A percentile compares a stretch with the other conserved stretches of the same genome.
These are phyloP conservation scores for Pollenia amentaria DNA, from an alignment of 2,888 invertebrate species.

Conservation along the genomic window DNA sequence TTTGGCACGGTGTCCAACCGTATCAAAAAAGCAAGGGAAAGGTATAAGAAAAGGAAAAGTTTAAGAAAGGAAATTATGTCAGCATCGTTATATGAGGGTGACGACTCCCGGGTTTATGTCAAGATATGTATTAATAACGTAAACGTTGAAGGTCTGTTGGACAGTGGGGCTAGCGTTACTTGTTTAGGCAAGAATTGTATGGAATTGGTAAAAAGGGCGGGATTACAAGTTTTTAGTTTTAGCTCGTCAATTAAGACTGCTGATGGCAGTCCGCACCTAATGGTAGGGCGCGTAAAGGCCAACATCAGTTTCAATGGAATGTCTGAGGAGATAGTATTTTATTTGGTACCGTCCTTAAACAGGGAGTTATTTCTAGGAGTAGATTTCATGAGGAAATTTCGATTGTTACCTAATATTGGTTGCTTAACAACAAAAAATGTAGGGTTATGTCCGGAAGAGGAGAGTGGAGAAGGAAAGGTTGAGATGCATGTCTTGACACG, in stretches of 20 bases:
- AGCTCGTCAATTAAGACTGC: conserved; percentile 9
- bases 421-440: neutral
- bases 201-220: neutral
- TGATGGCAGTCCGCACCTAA: neutral
- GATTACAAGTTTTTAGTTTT: neutral
- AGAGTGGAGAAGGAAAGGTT: neutral
- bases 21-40: neutral
- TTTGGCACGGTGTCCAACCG: neutral
- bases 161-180: conserved; percentile 35
- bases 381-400: conserved; percentile 29
- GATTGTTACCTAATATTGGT: neutral
- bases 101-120: neutral
- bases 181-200: neutral
- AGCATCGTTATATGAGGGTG: neutral
- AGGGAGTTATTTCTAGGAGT: conserved; percentile 26
- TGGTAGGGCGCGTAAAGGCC: neutral
- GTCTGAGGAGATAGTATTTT: neutral
- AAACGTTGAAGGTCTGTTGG: conserved; percentile 11
- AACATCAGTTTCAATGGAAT: neutral
- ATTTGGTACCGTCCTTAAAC: neutral
- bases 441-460: neutral
- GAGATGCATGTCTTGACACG: neutral
- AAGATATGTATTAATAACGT: neutral
- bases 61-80: neutral
- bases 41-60: neutral